Percentiles rank a stretch among this genome's conserved stretches.
phyloP scores from a whole-genome alignment of 2,113 vertebrate genomes.

The Poeciliopsis occidentalis region DNA sequence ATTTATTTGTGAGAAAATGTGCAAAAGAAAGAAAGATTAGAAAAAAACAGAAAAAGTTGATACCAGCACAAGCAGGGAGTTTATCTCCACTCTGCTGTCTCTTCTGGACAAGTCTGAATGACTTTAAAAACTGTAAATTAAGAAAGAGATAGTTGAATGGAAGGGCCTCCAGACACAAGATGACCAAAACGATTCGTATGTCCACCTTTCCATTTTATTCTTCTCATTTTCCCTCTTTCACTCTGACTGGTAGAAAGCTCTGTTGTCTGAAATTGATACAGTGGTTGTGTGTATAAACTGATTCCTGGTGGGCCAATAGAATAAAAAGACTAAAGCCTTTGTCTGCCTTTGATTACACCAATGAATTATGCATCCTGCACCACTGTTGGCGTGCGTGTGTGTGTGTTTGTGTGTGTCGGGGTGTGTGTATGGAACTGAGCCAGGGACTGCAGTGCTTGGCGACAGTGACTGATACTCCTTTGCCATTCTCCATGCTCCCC shows the following conservation, averaged over 20 bases:
- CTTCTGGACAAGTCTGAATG: slow-evolving; percentile 31
- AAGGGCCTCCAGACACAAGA: slow-evolving; percentile 50
- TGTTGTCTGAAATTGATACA: slow-evolving; percentile 35
- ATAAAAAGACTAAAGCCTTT: slow-evolving; percentile 58
- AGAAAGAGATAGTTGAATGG: slow-evolving; percentile 48
- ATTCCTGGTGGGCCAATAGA: slow-evolving; percentile 44
- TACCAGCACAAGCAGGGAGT: slow-evolving; percentile 22
- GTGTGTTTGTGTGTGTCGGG: slow-evolving; percentile 28
- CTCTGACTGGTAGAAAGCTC: slow-evolving; percentile 25
- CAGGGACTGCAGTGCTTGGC: slow-evolving; percentile 63
- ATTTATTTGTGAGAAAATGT: slow-evolving; percentile 26
- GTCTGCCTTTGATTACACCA: slow-evolving; percentile 68
- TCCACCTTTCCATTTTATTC: slow-evolving; percentile 40
- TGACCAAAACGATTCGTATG: slow-evolving; percentile 37
- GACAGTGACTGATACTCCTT: slow-evolving; percentile 70
- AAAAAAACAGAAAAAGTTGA: slow-evolving; percentile 18
- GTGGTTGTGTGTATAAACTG: slow-evolving; percentile 12
- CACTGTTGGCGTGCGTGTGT: slow-evolving; percentile 51
- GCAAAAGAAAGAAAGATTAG: slow-evolving; percentile 29
- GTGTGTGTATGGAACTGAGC: slow-evolving; percentile 45
- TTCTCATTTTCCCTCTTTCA: slow-evolving; percentile 29
- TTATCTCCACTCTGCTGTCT: slow-evolving; percentile 31
- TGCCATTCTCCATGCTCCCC: slow-evolving; percentile 42
- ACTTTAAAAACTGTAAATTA: slow-evolving; percentile 17
- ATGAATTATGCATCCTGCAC: slow-evolving; percentile 69